Base-by-base conservation (phyloP, 1,140 invertebrate genomes). In the Heliconius melpomene region DNA sequence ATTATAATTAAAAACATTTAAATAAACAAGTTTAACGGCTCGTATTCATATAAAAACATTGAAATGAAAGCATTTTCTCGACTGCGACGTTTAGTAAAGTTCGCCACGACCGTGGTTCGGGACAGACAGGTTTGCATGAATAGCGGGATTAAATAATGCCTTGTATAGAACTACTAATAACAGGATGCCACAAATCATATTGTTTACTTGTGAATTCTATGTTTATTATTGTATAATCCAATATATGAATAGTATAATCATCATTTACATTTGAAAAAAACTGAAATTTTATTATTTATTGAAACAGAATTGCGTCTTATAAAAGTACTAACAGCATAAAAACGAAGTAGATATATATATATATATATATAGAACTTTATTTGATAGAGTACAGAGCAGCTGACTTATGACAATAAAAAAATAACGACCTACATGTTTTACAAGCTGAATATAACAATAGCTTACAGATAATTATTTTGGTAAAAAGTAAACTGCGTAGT, bases 401-500 rank as follows among this genome's bases (percentile, higher is more conserved):
- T 90, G 88, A 90, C 88, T 89, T 87, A 89, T 85, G 81, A 79
- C 75, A 74, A 86, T 85, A 87, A 85, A 84, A 83, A 83, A 82
- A 79, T 90, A 88, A 90, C 86, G 87, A 89, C 86, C 78, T 79
- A 83, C 82, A 85, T 83, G 86, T 85, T 88, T 90, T 86, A 85
- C 84, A 86, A 82, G 83, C 86, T 89, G 84, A 85, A 82, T 82
- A 82, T 75, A 83, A 85, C 86, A 85, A 89, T 88, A 89, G 86
- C 79, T 78, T 74, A 29, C 60, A 73, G 72, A 66, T 78, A 78
- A 78, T 84, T 84, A 83, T 79, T 82, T 57, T 71, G 73, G 82
- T 80, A 86, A 88, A 88, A 90, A 89, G 84, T 84, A 82, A 20
- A 54, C 20, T 18, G 52, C 20, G 7, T 54, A n/a, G 20, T 16